Percentiles rank a stretch among this genome's conserved stretches.
Evolutionary conservation across 2,113 vertebrate genomes (phyloP).

Genomic region (Austrofundulus limnaeus): DNA sequence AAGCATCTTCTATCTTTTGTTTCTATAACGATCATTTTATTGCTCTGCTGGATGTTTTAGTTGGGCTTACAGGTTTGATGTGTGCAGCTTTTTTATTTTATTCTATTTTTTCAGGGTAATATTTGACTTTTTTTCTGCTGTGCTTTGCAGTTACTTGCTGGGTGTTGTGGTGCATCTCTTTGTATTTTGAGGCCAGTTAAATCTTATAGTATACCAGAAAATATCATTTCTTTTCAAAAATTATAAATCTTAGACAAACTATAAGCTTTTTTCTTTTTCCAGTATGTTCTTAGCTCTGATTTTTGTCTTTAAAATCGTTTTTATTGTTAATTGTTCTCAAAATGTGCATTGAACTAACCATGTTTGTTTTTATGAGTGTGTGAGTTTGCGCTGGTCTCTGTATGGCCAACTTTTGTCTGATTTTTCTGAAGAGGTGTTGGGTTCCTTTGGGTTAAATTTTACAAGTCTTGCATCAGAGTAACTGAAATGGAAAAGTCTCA

Average conservation of each 20-base stretch:
- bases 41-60: slow-evolving; percentile 20
- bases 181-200: slow-evolving; percentile 16
- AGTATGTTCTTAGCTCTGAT: background rate
- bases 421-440: slow-evolving; percentile 40
- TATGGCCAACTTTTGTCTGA: slow-evolving; percentile 15
- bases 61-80: background rate
- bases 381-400: slow-evolving; percentile 60
- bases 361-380: slow-evolving; percentile 68
- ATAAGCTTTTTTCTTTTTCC: background rate
- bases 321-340: slow-evolving; percentile 27
- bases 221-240: background rate
- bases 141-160: slow-evolving; percentile 7
- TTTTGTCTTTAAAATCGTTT: slow-evolving; percentile 2
- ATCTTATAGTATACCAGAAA: background rate
- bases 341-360: slow-evolving; percentile 60
- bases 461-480: slow-evolving; percentile 29
- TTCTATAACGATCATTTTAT: slow-evolving; percentile 21
- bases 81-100: background rate
- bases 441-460: slow-evolving; percentile 25
- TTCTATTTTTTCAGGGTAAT: slow-evolving; percentile 2
- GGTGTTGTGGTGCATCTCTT: slow-evolving; percentile 9
- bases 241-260: background rate
- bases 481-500: slow-evolving; percentile 48
- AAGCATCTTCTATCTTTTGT: slow-evolving; percentile 8
- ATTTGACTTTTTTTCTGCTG: background rate